Evolutionary conservation across 2,113 vertebrate species (phyloP).

Genomic region (Jacana jacana): DNA sequence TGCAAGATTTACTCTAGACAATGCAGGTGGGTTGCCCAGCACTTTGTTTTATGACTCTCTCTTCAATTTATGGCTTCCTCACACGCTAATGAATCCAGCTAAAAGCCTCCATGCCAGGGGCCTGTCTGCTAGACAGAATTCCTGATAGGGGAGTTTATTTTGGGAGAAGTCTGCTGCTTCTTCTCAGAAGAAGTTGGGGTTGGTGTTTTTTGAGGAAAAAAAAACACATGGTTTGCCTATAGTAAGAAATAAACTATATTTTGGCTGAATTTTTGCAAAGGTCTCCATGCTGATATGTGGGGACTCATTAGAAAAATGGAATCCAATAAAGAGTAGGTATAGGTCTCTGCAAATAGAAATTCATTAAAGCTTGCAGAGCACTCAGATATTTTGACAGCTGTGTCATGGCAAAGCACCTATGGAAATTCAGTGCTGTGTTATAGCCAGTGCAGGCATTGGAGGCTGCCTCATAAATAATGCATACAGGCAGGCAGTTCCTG

Average conservation of each 20-base stretch:
- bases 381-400: not conserved
- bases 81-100: not conserved
- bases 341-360: not conserved
- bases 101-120: not conserved
- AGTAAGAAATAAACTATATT: not conserved
- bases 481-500: not conserved
- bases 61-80: not conserved
- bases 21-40: not conserved
- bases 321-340: not conserved
- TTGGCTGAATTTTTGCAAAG: not conserved
- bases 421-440: not conserved
- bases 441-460: not conserved
- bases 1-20: not conserved
- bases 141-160: not conserved
- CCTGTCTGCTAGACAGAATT: not conserved
- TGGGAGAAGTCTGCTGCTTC: not conserved
- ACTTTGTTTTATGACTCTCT: not conserved
- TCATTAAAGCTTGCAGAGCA: not conserved
- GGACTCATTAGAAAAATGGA: not conserved
- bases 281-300: not conserved
- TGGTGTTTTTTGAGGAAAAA: not conserved
- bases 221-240: rapidly evolving
- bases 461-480: not conserved
- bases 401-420: not conserved
- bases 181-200: not conserved